Evolutionary conservation across 2,113 vertebrate genomes (phyloP).

Genomic region (Corythornis vintsioides): DNA sequence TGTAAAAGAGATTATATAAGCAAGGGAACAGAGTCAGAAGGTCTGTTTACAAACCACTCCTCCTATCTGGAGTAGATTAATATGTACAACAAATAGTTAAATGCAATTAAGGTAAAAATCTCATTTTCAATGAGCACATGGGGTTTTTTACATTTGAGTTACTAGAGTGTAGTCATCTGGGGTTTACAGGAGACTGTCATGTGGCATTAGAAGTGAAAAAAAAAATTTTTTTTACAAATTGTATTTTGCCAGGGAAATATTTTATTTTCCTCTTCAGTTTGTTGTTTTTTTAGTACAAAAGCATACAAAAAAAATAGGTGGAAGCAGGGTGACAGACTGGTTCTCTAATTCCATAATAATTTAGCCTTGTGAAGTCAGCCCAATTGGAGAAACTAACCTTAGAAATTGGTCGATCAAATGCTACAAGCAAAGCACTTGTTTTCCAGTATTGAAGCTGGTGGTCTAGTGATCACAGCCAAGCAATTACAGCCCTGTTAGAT

Average conservation of each 20-base stretch:
- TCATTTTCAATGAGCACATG: background rate
- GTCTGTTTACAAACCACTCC: background rate
- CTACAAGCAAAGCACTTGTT: conserved; percentile 30
- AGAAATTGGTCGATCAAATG: conserved; percentile 55
- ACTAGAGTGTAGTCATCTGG: background rate
- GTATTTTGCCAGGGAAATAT: background rate
- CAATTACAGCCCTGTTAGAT: conserved; percentile 65
- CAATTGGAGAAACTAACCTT: background rate
- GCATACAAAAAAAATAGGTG: background rate
- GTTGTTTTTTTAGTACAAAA: background rate
- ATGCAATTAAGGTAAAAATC: background rate
- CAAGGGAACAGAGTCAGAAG: background rate
- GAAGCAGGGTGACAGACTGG: background rate
- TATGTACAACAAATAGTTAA: background rate
- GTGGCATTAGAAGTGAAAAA: background rate
- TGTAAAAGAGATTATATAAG: background rate
- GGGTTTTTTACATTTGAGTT: background rate
- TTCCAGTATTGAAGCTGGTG: conserved; percentile 63
- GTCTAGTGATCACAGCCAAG: conserved; percentile 80
- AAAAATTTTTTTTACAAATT: background rate
- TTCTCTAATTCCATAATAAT: background rate
- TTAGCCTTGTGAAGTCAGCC: background rate
- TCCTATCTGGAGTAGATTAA: background rate
- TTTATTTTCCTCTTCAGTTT: background rate
- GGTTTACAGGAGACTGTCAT: background rate